Percentiles rank a stretch among this genome's conserved stretches.
Evolutionary conservation across 2,113 vertebrate species (phyloP).

Genomic region (Anser brachyrhynchus): DNA sequence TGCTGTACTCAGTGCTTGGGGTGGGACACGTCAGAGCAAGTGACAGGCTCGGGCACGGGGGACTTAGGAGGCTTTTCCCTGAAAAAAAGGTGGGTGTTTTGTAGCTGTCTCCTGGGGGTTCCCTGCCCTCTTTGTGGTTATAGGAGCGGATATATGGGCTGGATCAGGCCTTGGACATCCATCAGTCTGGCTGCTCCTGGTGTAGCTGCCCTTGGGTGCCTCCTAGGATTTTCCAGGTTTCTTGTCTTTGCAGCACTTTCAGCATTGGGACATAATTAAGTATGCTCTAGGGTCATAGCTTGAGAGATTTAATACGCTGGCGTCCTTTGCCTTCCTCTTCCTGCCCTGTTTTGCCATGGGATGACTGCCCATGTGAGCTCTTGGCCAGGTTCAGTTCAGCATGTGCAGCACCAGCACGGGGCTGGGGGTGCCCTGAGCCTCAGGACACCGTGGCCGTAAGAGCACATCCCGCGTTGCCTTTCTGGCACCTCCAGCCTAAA

Average conservation of each 20-base stretch:
- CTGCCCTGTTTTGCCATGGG: background rate
- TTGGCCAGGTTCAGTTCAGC: background rate
- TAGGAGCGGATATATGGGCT: background rate
- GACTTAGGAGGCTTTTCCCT: background rate
- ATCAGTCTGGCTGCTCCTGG: background rate
- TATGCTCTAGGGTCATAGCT: background rate
- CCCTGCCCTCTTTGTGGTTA: background rate
- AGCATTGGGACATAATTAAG: background rate
- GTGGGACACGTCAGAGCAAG: background rate
- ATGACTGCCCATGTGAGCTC: background rate
- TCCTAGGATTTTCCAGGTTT: background rate
- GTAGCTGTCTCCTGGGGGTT: background rate
- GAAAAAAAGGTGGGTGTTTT: background rate
- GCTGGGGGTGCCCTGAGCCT: background rate
- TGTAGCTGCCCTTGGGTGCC: background rate
- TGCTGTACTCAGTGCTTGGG: background rate
- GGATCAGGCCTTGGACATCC: background rate
- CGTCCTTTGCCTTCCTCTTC: background rate
- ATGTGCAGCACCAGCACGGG: background rate
- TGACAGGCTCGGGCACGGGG: background rate
- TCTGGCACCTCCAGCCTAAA: background rate
- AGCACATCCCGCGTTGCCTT: background rate
- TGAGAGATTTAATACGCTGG: background rate
- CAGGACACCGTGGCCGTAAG: background rate
- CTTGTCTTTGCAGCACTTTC: background rate